Base-by-base conservation (phyloP, 2,888 invertebrate species). In the Allolobophora icterica region DNA sequence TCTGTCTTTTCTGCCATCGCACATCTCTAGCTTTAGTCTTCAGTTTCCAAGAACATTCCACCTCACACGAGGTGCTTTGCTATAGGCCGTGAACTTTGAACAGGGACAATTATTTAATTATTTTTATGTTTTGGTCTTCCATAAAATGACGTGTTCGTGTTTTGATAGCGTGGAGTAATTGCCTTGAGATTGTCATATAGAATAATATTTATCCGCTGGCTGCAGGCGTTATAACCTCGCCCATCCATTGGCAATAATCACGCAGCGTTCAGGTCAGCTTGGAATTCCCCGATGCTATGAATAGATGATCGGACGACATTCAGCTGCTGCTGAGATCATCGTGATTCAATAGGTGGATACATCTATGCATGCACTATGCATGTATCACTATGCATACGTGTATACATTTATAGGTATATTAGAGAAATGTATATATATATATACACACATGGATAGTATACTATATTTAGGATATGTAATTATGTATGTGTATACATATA, bases 251-350 rank as follows among this genome's bases (percentile, higher is more conserved):
- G n/a, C 71, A 71, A 71, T 71, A 71, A n/a, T 71, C 71, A 71
- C 71, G n/a, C 13, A n/a, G 0, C 3, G 8, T n/a, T 71, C 71
- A 71, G n/a, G n/a, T 71, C 71, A 71, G 71, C 71, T n/a, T 11
- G 71, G 71, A 71, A 71, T 71, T 71, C 71, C 71, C 71, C 71
- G 71, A 71, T 71, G 71, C 71, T 71, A 71, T 71, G 8, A 71
- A 71, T 71, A 71, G 71, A 71, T n/a, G n/a, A 71, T 71, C 71
- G 6, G 71, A 71, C n/a, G n/a, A 71, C n/a, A n/a, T 30, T 71
- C n/a, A 71, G 71, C 2, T 0, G 71, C 2, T 0, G 71, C 11
- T 71, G 71, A 71, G 71, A n/a, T 71, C 71, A 71, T 71, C 71
- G 30, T 71, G 71, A 71, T n/a, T 71, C n/a, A n/a, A n/a, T n/a